phyloP scores from a whole-genome alignment of 2,797 vertebrate genomes.

The Chrosomus eos region DNA sequence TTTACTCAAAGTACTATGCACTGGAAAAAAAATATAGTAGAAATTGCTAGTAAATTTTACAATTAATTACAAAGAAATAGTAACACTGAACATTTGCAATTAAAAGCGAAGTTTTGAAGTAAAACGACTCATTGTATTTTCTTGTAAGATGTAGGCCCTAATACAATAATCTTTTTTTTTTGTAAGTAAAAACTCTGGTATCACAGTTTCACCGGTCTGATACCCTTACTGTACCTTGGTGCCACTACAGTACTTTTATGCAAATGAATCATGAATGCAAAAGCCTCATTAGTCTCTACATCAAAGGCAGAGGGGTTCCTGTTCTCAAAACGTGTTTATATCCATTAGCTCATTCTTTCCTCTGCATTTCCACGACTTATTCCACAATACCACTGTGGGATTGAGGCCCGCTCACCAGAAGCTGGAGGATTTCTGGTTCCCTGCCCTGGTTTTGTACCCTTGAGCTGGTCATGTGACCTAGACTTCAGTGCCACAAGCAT shows the following conservation, averaged over 20 bases:
- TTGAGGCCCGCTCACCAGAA: constrained; percentile 38
- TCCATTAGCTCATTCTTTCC: not conserved
- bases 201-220: not conserved
- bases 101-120: not conserved
- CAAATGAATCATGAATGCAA: constrained; percentile 19
- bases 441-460: constrained; percentile 31
- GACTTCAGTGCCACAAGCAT: not conserved
- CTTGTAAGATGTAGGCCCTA: not conserved
- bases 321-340: not conserved
- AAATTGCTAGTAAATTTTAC: not conserved
- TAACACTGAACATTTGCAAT: not conserved
- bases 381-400: not conserved
- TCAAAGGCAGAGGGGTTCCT: constrained; percentile 64
- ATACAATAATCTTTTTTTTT: not conserved
- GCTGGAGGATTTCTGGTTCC: constrained; percentile 1
- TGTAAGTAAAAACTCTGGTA: not conserved
- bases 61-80: not conserved
- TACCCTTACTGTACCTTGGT: not conserved
- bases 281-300: constrained; percentile 70
- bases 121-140: not conserved
- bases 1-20: not conserved
- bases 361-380: not conserved
- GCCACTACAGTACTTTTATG: constrained; percentile 48
- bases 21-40: too few species aligned
- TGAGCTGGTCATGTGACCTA: constrained; percentile 23